These are phyloP conservation scores for Crotalus horridus DNA, from an alignment of 2,113 vertebrate genomes.

Conservation along the genomic window DNA sequence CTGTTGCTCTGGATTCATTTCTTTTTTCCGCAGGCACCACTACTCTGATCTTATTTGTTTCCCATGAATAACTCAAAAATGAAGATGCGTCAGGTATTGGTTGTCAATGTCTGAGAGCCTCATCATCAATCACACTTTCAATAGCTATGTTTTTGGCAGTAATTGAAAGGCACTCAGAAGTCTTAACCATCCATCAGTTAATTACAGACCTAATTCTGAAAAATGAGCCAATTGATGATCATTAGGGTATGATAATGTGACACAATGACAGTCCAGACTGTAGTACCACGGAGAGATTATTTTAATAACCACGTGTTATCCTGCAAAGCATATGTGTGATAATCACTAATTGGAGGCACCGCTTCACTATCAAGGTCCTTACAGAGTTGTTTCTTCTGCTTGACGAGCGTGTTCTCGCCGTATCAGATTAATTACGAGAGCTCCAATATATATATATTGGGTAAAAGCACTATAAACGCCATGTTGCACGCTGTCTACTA, in stretches of 20 bases:
- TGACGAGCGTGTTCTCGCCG: not conserved
- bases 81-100: not conserved
- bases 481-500: not conserved
- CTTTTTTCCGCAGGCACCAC: not conserved
- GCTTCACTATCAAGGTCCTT: not conserved
- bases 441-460: not conserved
- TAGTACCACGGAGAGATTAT: not conserved
- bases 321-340: not conserved
- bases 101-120: not conserved
- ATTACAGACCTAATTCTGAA: not conserved
- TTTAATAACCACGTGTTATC: not conserved
- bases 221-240: conserved; percentile 15
- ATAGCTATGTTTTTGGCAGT: conserved; percentile 1
- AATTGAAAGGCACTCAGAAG: conserved; percentile 6
- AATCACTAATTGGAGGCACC: not conserved
- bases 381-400: not conserved
- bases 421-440: not conserved
- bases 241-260: conserved; percentile 6
- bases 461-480: not conserved
- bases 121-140: not conserved
- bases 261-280: not conserved
- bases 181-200: not conserved
- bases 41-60: not conserved
- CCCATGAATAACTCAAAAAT: not conserved
- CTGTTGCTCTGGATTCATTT: not conserved